phyloP scores from a whole-genome alignment of 2,113 vertebrate genomes.

The Grammomys dolichurus region DNA sequence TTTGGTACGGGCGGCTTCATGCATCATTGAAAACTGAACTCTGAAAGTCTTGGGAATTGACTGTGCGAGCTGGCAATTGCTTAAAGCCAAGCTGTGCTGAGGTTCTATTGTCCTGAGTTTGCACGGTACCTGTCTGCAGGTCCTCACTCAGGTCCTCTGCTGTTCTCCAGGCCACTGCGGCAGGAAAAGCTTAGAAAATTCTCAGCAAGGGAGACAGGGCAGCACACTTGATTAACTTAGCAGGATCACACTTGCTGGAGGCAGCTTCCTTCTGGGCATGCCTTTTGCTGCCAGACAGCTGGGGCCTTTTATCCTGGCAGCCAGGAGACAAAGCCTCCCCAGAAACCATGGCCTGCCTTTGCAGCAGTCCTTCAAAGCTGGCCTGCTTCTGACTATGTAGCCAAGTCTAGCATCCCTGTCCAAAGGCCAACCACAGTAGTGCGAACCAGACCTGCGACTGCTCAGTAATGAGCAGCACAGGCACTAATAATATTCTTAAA shows the following conservation, averaged over 20 bases:
- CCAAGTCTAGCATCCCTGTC: background rate
- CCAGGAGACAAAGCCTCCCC: background rate
- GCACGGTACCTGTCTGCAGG: background rate
- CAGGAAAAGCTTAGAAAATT: background rate
- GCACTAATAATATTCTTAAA: conserved; percentile 21
- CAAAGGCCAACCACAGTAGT: background rate
- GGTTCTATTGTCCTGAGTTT: background rate
- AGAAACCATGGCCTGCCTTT: background rate
- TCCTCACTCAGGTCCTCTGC: conserved; percentile 25
- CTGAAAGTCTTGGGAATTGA: conserved; percentile 49
- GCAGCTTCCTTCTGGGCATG: conserved; percentile 54
- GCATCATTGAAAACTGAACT: conserved; percentile 49
- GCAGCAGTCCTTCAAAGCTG: background rate
- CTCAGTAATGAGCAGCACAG: background rate
- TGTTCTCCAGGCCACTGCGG: background rate
- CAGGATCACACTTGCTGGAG: background rate
- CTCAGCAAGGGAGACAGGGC: background rate
- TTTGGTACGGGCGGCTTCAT: background rate
- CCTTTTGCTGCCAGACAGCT: conserved; percentile 41
- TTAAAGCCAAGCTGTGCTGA: background rate
- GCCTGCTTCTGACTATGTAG: background rate
- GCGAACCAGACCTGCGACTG: accelerated
- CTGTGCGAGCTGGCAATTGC: background rate
- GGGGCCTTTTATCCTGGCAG: background rate
- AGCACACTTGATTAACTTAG: background rate